phyloP scores from a whole-genome alignment of 1,140 invertebrate genomes.

The Drosophila ananassae region DNA sequence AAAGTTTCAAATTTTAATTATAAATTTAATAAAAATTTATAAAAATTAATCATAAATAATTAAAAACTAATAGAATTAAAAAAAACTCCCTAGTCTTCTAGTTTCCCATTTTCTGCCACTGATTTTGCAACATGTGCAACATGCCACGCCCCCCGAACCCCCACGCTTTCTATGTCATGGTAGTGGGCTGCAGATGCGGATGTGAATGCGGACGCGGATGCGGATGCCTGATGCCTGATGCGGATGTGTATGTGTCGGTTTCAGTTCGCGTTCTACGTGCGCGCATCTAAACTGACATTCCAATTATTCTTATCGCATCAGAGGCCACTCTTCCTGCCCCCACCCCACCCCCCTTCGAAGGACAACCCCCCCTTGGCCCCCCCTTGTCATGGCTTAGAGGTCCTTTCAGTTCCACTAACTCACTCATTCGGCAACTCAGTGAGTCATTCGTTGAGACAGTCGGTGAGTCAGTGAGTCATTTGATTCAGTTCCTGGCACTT shows the following conservation, averaged over 20 bases:
- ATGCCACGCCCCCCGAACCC: constrained; percentile 36
- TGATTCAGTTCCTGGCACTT: constrained; percentile 28
- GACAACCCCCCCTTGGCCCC: not conserved
- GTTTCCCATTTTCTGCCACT: not conserved
- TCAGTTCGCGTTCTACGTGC: constrained; percentile 64
- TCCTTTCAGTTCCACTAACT: constrained; percentile 60
- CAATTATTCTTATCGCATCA: constrained; percentile 76
- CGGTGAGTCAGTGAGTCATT: constrained; percentile 21
- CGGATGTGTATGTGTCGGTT: constrained; percentile 52
- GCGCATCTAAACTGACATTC: constrained; percentile 74
- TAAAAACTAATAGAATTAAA: not conserved
- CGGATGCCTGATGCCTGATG: not conserved
- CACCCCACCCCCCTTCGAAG: constrained; percentile 1
- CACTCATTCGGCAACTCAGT: constrained; percentile 32
- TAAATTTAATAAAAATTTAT: too few species aligned
- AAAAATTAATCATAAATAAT: too few species aligned
- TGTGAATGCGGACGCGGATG: not conserved
- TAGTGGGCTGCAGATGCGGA: constrained; percentile 1
- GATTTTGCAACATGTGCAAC: constrained; percentile 42
- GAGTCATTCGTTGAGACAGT: constrained; percentile 8
- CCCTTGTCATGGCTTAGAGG: constrained; percentile 9
- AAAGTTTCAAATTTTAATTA: too few species aligned
- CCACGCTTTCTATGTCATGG: not conserved
- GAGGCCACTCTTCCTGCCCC: too few species aligned
- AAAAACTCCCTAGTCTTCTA: too few species aligned